Conservation (phyloP, 2,113 vertebrate genomes). For the Hemiscyllium ocellatum region DNA sequence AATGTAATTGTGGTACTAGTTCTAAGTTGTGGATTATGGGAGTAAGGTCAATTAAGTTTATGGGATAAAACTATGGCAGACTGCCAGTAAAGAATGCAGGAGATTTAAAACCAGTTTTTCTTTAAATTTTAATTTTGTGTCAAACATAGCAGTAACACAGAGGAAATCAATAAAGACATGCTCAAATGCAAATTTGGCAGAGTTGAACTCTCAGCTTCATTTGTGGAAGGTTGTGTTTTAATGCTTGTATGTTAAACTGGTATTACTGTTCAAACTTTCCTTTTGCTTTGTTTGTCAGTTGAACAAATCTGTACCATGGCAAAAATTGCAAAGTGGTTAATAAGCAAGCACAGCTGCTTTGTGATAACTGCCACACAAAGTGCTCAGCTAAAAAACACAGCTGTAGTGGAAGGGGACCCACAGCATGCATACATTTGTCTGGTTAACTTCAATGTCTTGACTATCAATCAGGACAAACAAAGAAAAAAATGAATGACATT, state of each 20-base stretch:
- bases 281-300: conserved; percentile 30
- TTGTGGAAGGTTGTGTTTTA: not conserved
- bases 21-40: not conserved
- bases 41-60: conserved; percentile 1
- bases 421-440: conserved; percentile 55
- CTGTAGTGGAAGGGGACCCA: conserved; percentile 53
- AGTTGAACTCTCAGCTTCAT: conserved; percentile 23
- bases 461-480: conserved; percentile 51
- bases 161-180: conserved; percentile 22
- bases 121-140: not conserved
- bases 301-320: conserved; percentile 33
- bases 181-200: conserved; percentile 17
- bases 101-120: not conserved
- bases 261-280: conserved; percentile 11
- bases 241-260: not conserved
- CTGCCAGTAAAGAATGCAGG: not conserved
- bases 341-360: conserved; percentile 53
- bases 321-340: conserved; percentile 35
- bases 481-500: conserved; percentile 59
- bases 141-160: conserved; percentile 9
- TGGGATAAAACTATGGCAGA: not conserved
- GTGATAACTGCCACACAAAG: conserved; percentile 46
- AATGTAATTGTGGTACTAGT: not conserved
- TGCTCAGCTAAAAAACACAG: conserved; percentile 56
- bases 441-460: conserved; percentile 55